Conservation (phyloP, 2,113 vertebrate species). For the Seriola aureovittata region DNA sequence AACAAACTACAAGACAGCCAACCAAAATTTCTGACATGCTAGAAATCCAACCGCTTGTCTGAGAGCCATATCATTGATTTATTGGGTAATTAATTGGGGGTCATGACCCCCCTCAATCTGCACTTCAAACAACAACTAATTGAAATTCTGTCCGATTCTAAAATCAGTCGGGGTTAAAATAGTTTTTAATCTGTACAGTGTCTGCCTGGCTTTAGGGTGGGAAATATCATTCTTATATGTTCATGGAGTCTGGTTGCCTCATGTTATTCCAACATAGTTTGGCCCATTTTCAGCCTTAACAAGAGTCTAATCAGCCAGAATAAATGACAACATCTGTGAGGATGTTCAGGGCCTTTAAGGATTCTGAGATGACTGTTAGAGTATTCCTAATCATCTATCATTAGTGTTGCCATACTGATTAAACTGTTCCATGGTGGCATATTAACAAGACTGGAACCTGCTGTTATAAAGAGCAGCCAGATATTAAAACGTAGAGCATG, state of each 20-base stretch:
- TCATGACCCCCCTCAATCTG: no score
- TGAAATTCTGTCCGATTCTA: neutral
- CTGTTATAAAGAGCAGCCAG: conserved; percentile 5
- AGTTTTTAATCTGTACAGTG: no score
- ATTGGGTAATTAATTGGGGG: no score
- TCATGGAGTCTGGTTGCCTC: neutral
- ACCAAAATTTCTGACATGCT: no score
- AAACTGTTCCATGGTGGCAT: neutral
- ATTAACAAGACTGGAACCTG: conserved; percentile 17
- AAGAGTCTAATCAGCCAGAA: neutral
- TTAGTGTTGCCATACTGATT: neutral
- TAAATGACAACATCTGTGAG: neutral
- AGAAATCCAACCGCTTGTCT: no score
- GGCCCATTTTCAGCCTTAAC: neutral
- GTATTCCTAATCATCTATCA: neutral
- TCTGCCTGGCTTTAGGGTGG: neutral
- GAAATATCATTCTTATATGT: neutral
- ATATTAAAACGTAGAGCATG: conserved; percentile 16
- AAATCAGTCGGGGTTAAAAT: no score
- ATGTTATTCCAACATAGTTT: neutral
- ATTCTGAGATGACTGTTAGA: neutral
- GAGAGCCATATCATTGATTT: no score
- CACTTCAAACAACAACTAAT: no score
- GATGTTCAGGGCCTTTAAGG: neutral
- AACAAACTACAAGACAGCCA: no score